Percentiles rank a stretch among this genome's conserved stretches.
These are phyloP conservation scores for Aplysina aerophoba DNA, from an alignment of 37 sponge, comb jelly and placozoan species.

Conservation along the genomic window DNA sequence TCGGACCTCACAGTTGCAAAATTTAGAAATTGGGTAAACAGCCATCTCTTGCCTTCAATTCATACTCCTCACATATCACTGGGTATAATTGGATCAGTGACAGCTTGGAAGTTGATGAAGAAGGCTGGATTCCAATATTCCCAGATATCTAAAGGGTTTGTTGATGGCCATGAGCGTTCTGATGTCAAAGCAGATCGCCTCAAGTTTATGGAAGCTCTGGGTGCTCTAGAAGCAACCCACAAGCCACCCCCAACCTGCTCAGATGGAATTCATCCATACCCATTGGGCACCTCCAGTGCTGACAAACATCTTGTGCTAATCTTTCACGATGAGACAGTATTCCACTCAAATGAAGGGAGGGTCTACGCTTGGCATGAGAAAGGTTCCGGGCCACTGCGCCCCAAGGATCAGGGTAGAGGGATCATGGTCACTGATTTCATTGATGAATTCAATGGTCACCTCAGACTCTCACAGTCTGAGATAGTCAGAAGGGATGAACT, in stretches of 20 bases:
- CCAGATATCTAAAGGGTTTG: too few species aligned
- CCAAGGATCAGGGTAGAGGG: conserved; percentile 2
- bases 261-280: not conserved
- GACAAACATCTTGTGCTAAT: not conserved
- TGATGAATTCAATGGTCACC: not conserved
- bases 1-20: too few species aligned
- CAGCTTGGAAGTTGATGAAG: too few species aligned
- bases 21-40: too few species aligned
- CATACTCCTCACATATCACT: too few species aligned
- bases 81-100: too few species aligned
- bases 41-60: too few species aligned
- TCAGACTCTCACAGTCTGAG: not conserved
- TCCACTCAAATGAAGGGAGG: conserved; percentile 13
- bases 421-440: conserved; percentile 9
- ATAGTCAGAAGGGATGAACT: not conserved
- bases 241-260: not conserved
- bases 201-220: not conserved
- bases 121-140: too few species aligned
- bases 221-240: not conserved
- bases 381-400: not conserved
- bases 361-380: not conserved
- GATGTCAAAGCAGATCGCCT: not conserved
- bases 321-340: conserved; percentile 15
- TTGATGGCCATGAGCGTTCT: conserved; percentile 15
- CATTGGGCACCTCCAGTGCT: not conserved